Conservation (phyloP, 2,888 invertebrate genomes). For the Zaprionus bogoriensis region DNA sequence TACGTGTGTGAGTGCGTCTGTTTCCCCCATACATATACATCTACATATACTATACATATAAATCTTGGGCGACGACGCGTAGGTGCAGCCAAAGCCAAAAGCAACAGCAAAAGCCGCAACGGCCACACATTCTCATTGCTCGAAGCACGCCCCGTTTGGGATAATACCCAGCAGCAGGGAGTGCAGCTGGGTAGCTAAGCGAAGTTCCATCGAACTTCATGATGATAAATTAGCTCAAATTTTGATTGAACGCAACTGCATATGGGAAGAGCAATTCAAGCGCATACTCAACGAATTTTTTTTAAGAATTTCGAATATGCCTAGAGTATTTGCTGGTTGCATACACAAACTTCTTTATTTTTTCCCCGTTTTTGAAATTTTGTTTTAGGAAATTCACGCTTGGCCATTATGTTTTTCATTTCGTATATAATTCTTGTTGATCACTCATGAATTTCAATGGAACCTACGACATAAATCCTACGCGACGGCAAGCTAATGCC, state of each 20-base stretch:
- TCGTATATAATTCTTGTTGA: conserved; percentile 53
- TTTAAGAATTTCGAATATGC: too few species aligned
- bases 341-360: conserved; percentile 13
- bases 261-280: too few species aligned
- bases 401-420: conserved; percentile 57
- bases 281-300: too few species aligned
- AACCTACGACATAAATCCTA: conserved; percentile 70
- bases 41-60: conserved; percentile 30
- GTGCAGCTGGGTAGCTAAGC: not conserved
- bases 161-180: conserved; percentile 18
- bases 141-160: conserved; percentile 62
- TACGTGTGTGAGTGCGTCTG: conserved; percentile 14
- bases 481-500: conserved; percentile 48
- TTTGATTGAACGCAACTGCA: too few species aligned
- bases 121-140: conserved; percentile 65
- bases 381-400: conserved; percentile 27
- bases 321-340: conserved; percentile 18
- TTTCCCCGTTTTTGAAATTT: conserved; percentile 23
- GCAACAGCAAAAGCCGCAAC: conserved; percentile 33
- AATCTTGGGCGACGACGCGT: conserved; percentile 65
- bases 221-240: too few species aligned
- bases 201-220: too few species aligned
- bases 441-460: conserved; percentile 71
- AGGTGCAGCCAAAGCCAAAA: conserved; percentile 61
- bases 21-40: conserved; percentile 14